A percentile compares a stretch with the other conserved stretches of the same genome.
These are phyloP conservation scores for Esperia sulphurella DNA, from an alignment of 2,888 invertebrate species.

Conservation along the genomic window DNA sequence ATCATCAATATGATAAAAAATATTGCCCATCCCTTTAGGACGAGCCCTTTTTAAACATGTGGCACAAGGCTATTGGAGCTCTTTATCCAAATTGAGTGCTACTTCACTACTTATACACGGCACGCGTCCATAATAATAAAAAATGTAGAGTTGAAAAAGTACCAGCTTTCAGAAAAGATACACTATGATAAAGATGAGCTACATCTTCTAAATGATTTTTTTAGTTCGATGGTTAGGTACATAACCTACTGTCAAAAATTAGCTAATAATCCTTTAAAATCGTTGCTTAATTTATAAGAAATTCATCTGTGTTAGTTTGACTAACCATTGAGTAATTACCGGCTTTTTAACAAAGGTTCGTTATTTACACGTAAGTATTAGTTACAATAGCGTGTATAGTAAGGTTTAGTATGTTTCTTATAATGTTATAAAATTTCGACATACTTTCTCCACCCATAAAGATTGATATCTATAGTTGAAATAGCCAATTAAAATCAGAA, in stretches of 20 bases:
- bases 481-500: slow-evolving; percentile 68
- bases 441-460: slow-evolving; percentile 30
- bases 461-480: slow-evolving; percentile 52
- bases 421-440: not conserved
- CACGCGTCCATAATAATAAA: slow-evolving; percentile 13
- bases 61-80: slow-evolving; percentile 33
- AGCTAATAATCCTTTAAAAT: no score
- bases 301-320: no score
- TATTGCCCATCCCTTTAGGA: slow-evolving; percentile 5
- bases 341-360: no score
- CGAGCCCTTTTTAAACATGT: slow-evolving; percentile 28
- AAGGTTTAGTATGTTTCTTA: not conserved
- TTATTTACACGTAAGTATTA: no score
- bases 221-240: no score
- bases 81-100: slow-evolving; percentile 44
- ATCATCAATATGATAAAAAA: slow-evolving; percentile 7
- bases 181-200: no score
- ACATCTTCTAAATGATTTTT: no score
- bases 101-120: slow-evolving; percentile 26
- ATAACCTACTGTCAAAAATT: no score
- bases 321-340: no score
- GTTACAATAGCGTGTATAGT: no score
- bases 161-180: no score
- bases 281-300: not conserved
- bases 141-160: no score